phyloP scores from a whole-genome alignment of 1,140 invertebrate genomes.

The Drosophila pallidifrons region DNA sequence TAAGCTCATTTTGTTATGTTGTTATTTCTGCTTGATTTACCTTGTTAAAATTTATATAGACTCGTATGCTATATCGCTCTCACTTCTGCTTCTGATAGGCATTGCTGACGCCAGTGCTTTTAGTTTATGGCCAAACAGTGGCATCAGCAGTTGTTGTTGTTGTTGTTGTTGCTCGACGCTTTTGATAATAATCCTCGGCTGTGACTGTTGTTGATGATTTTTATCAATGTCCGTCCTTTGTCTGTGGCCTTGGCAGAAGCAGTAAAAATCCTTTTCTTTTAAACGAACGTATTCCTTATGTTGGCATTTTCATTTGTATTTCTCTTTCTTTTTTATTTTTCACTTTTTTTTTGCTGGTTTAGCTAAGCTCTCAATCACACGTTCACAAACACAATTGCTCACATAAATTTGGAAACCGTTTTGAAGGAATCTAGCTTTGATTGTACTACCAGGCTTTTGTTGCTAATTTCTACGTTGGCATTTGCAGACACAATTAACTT shows the following conservation, averaged over 20 bases:
- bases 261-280: constrained; percentile 57
- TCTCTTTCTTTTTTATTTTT: constrained; percentile 29
- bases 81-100: constrained; percentile 21
- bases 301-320: constrained; percentile 14
- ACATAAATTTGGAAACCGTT: constrained; percentile 41
- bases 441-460: not conserved
- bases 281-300: constrained; percentile 53
- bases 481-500: no score
- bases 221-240: constrained; percentile 16
- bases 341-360: constrained; percentile 35
- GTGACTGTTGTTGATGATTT: constrained; percentile 30
- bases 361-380: not conserved
- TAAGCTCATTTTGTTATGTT: constrained; percentile 48
- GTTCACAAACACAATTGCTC: constrained; percentile 32
- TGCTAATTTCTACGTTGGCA: no score
- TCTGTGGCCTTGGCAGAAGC: constrained; percentile 21
- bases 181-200: constrained; percentile 59
- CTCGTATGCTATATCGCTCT: constrained; percentile 15
- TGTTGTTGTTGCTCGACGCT: constrained; percentile 42
- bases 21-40: constrained; percentile 63
- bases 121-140: constrained; percentile 25
- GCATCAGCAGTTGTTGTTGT: constrained; percentile 25
- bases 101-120: constrained; percentile 44
- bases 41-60: constrained; percentile 44
- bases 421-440: constrained; percentile 10